phyloP scores from a whole-genome alignment of 2,888 invertebrate genomes.

The Peribatodes rhomboidaria region DNA sequence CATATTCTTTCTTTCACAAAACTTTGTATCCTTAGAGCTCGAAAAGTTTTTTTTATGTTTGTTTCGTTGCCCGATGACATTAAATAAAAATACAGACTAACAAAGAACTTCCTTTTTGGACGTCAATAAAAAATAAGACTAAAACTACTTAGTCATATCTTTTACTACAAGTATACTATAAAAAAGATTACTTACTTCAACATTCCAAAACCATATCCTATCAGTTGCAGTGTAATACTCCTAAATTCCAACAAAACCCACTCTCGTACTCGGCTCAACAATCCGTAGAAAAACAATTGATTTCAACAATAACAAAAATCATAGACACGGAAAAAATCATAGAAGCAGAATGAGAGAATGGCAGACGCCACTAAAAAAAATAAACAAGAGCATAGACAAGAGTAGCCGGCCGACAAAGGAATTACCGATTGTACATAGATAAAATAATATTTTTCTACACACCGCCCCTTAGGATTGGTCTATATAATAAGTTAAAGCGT shows the following conservation, averaged over 20 bases:
- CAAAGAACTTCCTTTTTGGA: no score
- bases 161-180: no score
- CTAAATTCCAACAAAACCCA: slow-evolving; percentile 14
- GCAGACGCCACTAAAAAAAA: slow-evolving; percentile 72
- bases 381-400: slow-evolving; percentile 70
- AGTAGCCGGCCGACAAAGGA: slow-evolving; percentile 70
- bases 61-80: no score
- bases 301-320: slow-evolving; percentile 31
- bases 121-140: no score
- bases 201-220: slow-evolving; percentile 2
- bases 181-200: no score
- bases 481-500: slow-evolving; percentile 48
- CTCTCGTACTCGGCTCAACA: slow-evolving; percentile 17
- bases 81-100: no score
- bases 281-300: slow-evolving; percentile 35
- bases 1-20: no score
- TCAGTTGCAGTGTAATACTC: slow-evolving; percentile 17
- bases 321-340: slow-evolving; percentile 18
- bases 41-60: background rate
- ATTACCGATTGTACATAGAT: slow-evolving; percentile 73
- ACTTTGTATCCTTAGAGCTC: no score
- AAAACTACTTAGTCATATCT: no score
- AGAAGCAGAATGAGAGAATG: slow-evolving; percentile 56
- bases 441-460: slow-evolving; percentile 80
- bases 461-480: slow-evolving; percentile 51